Percentiles rank a stretch among this genome's conserved stretches.
These are phyloP conservation scores for Carpatolechia fugitivella DNA, from an alignment of 2,888 invertebrate species.

Conservation along the genomic window DNA sequence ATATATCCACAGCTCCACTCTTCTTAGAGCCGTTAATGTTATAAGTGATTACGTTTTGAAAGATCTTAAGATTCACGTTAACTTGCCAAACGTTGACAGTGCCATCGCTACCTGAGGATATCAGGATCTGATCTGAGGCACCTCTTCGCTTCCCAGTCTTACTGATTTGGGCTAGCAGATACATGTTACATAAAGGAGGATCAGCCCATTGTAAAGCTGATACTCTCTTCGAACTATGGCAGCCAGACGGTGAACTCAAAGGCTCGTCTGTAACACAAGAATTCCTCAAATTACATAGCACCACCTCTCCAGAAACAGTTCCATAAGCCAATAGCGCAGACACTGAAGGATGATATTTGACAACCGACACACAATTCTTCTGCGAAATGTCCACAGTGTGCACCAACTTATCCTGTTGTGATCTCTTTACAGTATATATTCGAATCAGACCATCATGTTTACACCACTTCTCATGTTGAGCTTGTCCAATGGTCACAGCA, in stretches of 20 bases:
- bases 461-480: constrained; percentile 63
- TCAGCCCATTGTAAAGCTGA: constrained; percentile 58
- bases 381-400: constrained; percentile 53
- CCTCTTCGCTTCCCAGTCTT: constrained; percentile 53
- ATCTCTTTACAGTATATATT: constrained; percentile 53
- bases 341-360: constrained; percentile 55
- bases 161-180: constrained; percentile 51
- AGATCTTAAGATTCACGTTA: constrained; percentile 46
- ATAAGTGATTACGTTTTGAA: constrained; percentile 53
- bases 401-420: constrained; percentile 70
- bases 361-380: constrained; percentile 56
- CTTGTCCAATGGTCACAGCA: constrained; percentile 53
- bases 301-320: constrained; percentile 55
- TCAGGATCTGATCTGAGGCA: constrained; percentile 53
- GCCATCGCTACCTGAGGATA: constrained; percentile 50
- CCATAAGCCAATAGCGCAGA: constrained; percentile 61
- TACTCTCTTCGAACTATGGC: constrained; percentile 55
- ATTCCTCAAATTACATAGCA: constrained; percentile 50
- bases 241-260: constrained; percentile 47
- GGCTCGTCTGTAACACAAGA: constrained; percentile 36
- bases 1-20: constrained; percentile 45
- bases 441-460: constrained; percentile 56
- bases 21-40: constrained; percentile 47
- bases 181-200: constrained; percentile 43
- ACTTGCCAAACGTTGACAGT: constrained; percentile 62